A percentile compares a stretch with the other conserved stretches of the same genome.
Evolutionary conservation across 2,888 invertebrate species (phyloP).

Genomic region (Catocala fraxini): DNA sequence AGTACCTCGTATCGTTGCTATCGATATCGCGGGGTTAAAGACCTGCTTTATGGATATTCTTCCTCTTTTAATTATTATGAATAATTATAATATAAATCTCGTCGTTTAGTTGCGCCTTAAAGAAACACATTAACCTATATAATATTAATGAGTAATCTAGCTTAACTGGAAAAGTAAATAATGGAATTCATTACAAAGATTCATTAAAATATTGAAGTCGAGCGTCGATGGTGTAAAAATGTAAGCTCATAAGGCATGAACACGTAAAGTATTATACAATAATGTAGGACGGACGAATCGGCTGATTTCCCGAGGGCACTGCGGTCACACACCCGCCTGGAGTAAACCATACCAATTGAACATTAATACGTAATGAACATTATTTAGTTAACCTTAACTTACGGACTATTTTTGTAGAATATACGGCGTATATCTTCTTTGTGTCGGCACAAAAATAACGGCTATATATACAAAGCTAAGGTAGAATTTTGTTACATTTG

Average conservation of each 20-base stretch:
- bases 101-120: too few species aligned
- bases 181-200: neutral
- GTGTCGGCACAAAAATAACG: neutral
- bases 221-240: conserved; percentile 4
- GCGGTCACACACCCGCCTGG: conserved; percentile 53
- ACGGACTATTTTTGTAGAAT: conserved; percentile 21
- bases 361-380: conserved; percentile 75
- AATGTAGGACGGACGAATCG: conserved; percentile 33
- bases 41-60: too few species aligned
- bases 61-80: too few species aligned
- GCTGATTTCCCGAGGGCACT: conserved; percentile 72
- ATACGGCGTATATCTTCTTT: conserved; percentile 4
- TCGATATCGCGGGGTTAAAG: too few species aligned
- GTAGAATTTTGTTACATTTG: too few species aligned
- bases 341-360: conserved; percentile 71
- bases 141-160: too few species aligned
- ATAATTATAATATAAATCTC: too few species aligned
- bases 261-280: conserved; percentile 51
- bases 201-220: conserved; percentile 1
- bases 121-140: too few species aligned
- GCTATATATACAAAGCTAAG: neutral
- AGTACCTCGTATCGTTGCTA: too few species aligned
- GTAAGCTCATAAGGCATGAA: conserved; percentile 22
- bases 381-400: conserved; percentile 52
- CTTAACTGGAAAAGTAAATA: too few species aligned